A percentile compares a stretch with the other conserved stretches of the same genome.
Conservation (phyloP, 2,888 invertebrate genomes). For the Drosophila borborema region DNA sequence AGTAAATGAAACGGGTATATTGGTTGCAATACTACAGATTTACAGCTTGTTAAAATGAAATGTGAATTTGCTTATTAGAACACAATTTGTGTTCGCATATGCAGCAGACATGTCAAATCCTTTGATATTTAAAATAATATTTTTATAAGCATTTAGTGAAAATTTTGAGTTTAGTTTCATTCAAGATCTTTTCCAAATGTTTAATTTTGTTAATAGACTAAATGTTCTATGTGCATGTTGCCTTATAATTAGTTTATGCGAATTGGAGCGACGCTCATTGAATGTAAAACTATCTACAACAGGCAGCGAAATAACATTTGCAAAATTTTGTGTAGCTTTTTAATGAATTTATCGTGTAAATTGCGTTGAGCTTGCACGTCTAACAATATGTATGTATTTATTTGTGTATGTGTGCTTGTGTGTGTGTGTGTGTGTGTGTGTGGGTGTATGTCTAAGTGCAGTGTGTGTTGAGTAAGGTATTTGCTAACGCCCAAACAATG, state of each 20-base stretch:
- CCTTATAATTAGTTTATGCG: conserved; percentile 67
- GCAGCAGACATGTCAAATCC: background rate
- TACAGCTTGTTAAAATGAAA: background rate
- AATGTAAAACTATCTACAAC: conserved; percentile 25
- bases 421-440: background rate
- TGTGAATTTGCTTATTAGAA: background rate
- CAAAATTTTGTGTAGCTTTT: conserved; percentile 73
- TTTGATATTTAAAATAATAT: background rate
- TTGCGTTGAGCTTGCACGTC: conserved; percentile 62
- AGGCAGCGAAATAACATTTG: conserved; percentile 45
- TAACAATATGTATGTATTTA: conserved; percentile 3
- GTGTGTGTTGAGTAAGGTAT: conserved; percentile 37
- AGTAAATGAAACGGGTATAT: background rate
- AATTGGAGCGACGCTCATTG: conserved; percentile 9
- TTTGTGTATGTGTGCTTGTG: conserved; percentile 3
- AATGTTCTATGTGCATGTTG: conserved; percentile 66
- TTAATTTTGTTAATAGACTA: conserved; percentile 23
- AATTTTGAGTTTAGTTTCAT: too few species aligned
- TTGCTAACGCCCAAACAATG: conserved; percentile 69
- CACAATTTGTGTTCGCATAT: too few species aligned
- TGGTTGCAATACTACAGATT: background rate
- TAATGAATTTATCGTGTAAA: conserved; percentile 79
- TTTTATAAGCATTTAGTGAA: too few species aligned
- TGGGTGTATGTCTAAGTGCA: conserved; percentile 11
- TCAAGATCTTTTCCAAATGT: background rate